Percentiles rank a stretch among this genome's conserved stretches.
Evolutionary conservation across 2,888 invertebrate genomes (phyloP).

Genomic region (Brenthis ino): DNA sequence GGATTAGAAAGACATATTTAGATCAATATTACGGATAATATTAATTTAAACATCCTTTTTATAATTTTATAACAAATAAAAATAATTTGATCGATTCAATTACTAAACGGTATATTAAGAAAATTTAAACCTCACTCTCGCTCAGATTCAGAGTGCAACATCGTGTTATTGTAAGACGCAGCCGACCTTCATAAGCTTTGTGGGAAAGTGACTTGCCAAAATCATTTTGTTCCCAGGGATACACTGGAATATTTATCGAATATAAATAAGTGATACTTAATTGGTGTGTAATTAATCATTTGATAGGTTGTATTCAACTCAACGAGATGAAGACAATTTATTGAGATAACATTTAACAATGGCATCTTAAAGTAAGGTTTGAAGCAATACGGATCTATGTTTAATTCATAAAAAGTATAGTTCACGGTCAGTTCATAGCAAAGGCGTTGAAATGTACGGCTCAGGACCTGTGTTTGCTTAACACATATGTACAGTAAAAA

Average conservation of each 20-base stretch:
- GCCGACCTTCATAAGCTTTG: constrained; percentile 48
- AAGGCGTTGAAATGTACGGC: constrained; percentile 42
- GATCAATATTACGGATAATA: constrained; percentile 33
- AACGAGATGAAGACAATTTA: constrained; percentile 53
- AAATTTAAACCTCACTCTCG: constrained; percentile 21
- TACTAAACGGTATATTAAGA: constrained; percentile 34
- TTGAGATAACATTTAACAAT: constrained; percentile 55
- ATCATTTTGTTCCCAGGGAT: constrained; percentile 41
- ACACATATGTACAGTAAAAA: constrained; percentile 39
- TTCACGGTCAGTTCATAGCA: constrained; percentile 60
- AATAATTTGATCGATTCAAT: constrained; percentile 30
- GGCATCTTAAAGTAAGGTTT: constrained; percentile 56
- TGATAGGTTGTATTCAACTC: constrained; percentile 41
- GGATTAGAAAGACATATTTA: constrained; percentile 20
- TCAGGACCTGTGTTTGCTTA: constrained; percentile 27
- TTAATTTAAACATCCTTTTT: constrained; percentile 40
- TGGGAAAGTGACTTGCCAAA: constrained; percentile 65
- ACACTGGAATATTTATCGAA: constrained; percentile 33
- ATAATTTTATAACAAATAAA: constrained; percentile 26
- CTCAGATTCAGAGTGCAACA: constrained; percentile 31
- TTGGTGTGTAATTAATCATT: constrained; percentile 37
- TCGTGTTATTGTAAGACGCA: constrained; percentile 45
- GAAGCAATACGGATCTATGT: constrained; percentile 66
- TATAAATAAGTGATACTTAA: constrained; percentile 27
- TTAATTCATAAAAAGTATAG: constrained; percentile 70